Conservation (phyloP, 2,797 vertebrate species). For the Typhlichthys subterraneus region DNA sequence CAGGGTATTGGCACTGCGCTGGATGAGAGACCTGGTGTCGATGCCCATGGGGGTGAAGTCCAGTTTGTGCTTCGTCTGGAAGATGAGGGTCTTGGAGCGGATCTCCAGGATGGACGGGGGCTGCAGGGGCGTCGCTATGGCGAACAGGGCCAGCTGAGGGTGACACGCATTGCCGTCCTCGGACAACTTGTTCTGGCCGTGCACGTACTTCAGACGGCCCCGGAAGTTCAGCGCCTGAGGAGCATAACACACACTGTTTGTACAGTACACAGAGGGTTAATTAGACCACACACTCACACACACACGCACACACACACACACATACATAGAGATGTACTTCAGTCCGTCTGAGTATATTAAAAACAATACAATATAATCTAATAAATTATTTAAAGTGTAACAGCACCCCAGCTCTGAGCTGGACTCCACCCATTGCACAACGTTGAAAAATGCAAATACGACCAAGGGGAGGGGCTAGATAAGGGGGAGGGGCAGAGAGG, state of each 20-base stretch:
- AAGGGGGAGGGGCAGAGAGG: too few species aligned
- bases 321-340: too few species aligned
- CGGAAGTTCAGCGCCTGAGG: constrained; percentile 81
- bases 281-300: too few species aligned
- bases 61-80: constrained; percentile 86
- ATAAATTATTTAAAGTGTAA: too few species aligned
- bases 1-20: too few species aligned
- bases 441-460: too few species aligned
- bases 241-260: not conserved
- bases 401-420: too few species aligned
- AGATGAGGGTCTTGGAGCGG: constrained; percentile 76
- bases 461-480: too few species aligned
- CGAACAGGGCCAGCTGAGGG: constrained; percentile 79
- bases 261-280: not conserved
- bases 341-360: too few species aligned
- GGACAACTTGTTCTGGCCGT: constrained; percentile 64
- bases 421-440: too few species aligned
- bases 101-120: constrained; percentile 83
- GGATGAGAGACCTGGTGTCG: constrained; percentile 71
- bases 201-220: constrained; percentile 82
- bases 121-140: constrained; percentile 78
- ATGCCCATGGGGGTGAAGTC: constrained; percentile 84
- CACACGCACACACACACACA: too few species aligned
- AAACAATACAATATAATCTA: too few species aligned
- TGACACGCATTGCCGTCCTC: constrained; percentile 51